Percentiles rank a stretch among this genome's conserved stretches.
Evolutionary conservation across 2,113 vertebrate genomes (phyloP).

Genomic region (Cebus imitator): DNA sequence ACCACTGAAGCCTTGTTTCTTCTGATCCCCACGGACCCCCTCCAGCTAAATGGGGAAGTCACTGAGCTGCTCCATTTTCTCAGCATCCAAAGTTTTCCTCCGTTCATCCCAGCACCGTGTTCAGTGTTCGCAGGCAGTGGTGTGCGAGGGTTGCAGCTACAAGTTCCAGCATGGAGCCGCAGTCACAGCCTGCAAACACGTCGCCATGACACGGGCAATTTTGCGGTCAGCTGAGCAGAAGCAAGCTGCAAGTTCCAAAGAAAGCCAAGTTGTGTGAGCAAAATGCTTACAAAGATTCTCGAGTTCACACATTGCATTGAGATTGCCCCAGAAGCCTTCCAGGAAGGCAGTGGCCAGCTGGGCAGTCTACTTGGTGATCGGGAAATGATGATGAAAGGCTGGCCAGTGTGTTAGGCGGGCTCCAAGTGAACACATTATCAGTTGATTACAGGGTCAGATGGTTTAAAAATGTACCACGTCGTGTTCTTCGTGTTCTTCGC

Average conservation of each 20-base stretch:
- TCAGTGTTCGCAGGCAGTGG: neutral
- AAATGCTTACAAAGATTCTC: neutral
- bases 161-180: neutral
- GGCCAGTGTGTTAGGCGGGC: neutral
- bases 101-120: neutral
- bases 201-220: neutral
- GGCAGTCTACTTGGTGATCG: conserved; percentile 38
- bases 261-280: conserved; percentile 60
- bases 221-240: neutral
- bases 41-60: neutral
- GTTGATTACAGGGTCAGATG: neutral
- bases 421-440: fast-evolving
- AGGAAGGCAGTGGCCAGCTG: neutral
- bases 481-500: neutral
- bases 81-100: neutral
- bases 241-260: conserved; percentile 45
- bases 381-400: neutral
- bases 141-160: neutral
- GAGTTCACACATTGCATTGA: conserved; percentile 40
- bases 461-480: neutral
- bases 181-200: neutral
- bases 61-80: neutral
- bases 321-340: conserved; percentile 68
- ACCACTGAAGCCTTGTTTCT: no score
- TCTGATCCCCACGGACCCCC: fast-evolving